Evolutionary conservation across 2,888 invertebrate species (phyloP).

Genomic region (Anorthoa munda): DNA sequence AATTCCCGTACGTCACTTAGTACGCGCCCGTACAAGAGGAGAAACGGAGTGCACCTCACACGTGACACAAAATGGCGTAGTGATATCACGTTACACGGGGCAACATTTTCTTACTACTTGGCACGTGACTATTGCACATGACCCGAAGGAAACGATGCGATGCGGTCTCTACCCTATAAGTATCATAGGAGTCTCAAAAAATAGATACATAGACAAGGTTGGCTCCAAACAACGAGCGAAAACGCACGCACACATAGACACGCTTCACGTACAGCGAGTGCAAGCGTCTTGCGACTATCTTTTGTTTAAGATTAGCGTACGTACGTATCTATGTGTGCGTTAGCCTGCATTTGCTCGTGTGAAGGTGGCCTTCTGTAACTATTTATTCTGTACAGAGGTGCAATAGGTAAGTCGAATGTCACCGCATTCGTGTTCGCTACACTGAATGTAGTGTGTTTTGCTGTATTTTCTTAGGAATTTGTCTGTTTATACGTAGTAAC

Average conservation of each 20-base stretch:
- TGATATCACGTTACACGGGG: slow-evolving; percentile 20
- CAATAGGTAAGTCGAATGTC: background rate
- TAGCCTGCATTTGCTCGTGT: background rate
- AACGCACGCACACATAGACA: background rate
- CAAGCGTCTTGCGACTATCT: background rate
- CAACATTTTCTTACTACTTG: background rate
- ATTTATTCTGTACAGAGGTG: background rate
- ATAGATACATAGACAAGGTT: background rate
- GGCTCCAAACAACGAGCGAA: background rate
- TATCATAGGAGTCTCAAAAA: slow-evolving; percentile 2
- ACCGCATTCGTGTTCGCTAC: background rate
- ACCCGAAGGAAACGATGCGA: slow-evolving; percentile 6
- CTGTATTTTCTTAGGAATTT: background rate
- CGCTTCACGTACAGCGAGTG: background rate
- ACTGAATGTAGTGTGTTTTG: background rate
- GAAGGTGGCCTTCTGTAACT: background rate
- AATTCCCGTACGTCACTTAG: background rate
- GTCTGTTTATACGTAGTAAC: background rate
- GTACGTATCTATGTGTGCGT: background rate
- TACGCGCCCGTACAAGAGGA: too few relatives aligned
- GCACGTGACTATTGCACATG: slow-evolving; percentile 26
- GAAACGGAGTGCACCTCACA: background rate
- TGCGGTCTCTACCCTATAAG: background rate
- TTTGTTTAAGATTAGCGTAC: background rate
- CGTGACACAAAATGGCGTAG: background rate